Percentiles rank a stretch among this genome's conserved stretches.
phyloP scores from a whole-genome alignment of 2,888 invertebrate genomes.

The Rhagophthalmus giganteus region DNA sequence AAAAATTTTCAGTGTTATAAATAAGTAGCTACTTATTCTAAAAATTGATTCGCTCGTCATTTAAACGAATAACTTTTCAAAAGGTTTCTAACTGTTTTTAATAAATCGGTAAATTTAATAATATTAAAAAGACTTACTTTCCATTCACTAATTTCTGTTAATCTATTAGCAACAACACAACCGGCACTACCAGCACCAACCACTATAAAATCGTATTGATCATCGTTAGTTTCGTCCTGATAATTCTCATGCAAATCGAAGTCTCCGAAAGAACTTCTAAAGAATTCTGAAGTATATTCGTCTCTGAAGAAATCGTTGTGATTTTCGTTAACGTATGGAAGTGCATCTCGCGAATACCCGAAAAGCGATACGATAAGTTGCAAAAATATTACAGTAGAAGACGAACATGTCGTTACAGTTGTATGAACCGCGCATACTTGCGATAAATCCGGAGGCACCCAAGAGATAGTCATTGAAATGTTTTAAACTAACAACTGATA shows the following conservation, averaged over 20 bases:
- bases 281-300: constrained; percentile 4
- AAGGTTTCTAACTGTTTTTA: not conserved
- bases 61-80: no score
- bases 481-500: constrained; percentile 1
- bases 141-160: constrained; percentile 65
- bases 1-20: not conserved
- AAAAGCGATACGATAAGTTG: constrained; percentile 62
- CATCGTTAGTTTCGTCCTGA: constrained; percentile 28
- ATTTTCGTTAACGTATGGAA: constrained; percentile 31
- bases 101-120: not conserved
- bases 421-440: constrained; percentile 59
- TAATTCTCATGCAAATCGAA: constrained; percentile 3
- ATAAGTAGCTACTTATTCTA: no score
- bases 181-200: constrained; percentile 72
- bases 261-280: constrained; percentile 1
- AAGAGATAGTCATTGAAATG: constrained; percentile 40
- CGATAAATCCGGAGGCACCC: constrained; percentile 63
- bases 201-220: constrained; percentile 64
- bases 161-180: constrained; percentile 67
- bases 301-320: constrained; percentile 32
- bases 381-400: constrained; percentile 63
- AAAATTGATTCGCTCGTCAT: no score
- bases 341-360: constrained; percentile 58
- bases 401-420: constrained; percentile 63
- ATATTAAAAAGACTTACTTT: constrained; percentile 55